phyloP scores from a whole-genome alignment of 2,113 vertebrate genomes.

The Diadophis punctatus region DNA sequence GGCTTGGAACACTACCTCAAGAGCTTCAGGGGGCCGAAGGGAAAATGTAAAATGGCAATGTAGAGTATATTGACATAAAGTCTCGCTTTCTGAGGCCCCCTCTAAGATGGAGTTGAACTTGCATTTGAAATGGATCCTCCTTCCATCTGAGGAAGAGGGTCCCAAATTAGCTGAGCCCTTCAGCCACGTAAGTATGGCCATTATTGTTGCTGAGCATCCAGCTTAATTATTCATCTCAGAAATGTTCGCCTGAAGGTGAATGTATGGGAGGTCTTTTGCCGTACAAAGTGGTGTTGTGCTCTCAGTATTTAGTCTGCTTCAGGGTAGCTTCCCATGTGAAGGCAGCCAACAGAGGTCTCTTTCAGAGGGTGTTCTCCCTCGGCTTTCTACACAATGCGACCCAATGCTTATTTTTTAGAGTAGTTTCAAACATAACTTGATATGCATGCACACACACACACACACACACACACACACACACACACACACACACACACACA shows the following conservation, averaged over 20 bases:
- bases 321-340: neutral
- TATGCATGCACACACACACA: neutral
- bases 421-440: constrained; percentile 32
- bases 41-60: neutral
- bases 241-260: constrained; percentile 24
- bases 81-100: neutral
- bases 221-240: neutral
- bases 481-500: too few relatives aligned
- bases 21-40: neutral
- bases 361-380: constrained; percentile 30
- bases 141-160: neutral
- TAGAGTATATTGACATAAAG: neutral
- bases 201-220: constrained; percentile 17
- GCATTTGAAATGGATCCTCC: neutral
- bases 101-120: neutral
- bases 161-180: constrained; percentile 20
- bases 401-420: constrained; percentile 31
- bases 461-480: neutral
- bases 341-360: constrained; percentile 32
- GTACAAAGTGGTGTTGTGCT: constrained; percentile 17
- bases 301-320: constrained; percentile 29
- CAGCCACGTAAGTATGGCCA: constrained; percentile 22
- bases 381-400: constrained; percentile 44
- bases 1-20: too few relatives aligned
- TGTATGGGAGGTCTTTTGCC: constrained; percentile 29